phyloP scores from a whole-genome alignment of 2,888 invertebrate species.

The Aethes cnicana region DNA sequence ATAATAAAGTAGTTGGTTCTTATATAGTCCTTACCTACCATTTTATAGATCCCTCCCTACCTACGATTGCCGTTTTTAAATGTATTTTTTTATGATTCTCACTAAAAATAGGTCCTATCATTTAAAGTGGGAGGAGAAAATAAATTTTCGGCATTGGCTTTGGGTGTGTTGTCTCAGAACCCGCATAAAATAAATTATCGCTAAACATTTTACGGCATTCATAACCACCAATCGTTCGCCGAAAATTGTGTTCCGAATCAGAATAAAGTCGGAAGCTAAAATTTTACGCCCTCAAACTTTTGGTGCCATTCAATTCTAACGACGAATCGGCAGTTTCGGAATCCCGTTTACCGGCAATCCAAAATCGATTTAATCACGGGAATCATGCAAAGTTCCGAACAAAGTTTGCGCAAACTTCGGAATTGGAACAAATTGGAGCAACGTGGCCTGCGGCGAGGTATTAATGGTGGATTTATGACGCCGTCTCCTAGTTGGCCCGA shows the following conservation, averaged over 20 bases:
- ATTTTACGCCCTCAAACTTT: constrained; percentile 67
- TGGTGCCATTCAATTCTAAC: constrained; percentile 64
- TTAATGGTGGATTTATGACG: constrained; percentile 74
- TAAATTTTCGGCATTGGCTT: too few species aligned
- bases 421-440: constrained; percentile 77
- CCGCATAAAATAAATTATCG: not conserved
- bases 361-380: constrained; percentile 79
- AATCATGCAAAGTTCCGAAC: constrained; percentile 75
- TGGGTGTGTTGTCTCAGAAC: not conserved
- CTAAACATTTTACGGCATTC: constrained; percentile 13
- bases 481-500: constrained; percentile 47
- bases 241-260: constrained; percentile 51
- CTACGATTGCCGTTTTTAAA: too few species aligned
- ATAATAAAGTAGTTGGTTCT: too few species aligned
- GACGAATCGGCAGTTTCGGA: constrained; percentile 72
- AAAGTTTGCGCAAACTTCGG: constrained; percentile 75
- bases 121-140: too few species aligned
- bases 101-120: too few species aligned
- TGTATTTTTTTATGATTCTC: too few species aligned
- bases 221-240: constrained; percentile 32
- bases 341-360: constrained; percentile 72
- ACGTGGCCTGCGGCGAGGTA: constrained; percentile 72
- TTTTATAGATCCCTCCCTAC: too few species aligned
- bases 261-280: constrained; percentile 60
- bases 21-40: too few species aligned